Percentiles rank a stretch among this genome's conserved stretches.
phyloP scores from a whole-genome alignment of 23 tunicate genomes.

The Clavelina lepadiformis region DNA sequence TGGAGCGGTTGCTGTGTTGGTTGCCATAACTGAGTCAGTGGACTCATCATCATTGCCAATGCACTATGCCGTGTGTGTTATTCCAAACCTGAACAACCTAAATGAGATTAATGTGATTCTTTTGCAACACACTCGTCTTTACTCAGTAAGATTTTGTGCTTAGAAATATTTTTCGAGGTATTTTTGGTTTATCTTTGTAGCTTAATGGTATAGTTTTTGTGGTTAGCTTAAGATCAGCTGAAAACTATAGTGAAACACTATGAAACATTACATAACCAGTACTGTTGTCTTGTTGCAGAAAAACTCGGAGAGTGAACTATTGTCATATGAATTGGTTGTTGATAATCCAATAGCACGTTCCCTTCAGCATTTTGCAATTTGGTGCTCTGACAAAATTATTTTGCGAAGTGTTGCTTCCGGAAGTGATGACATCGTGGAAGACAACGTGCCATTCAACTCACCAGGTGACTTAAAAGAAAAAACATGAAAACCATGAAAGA shows the following conservation, averaged over 20 bases:
- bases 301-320: not conserved
- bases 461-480: too few species aligned
- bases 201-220: not conserved
- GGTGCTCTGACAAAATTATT: conserved; percentile 31
- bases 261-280: too few species aligned
- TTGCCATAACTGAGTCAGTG: conserved; percentile 32
- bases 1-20: conserved; percentile 34
- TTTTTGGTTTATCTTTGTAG: not conserved
- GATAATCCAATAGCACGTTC: conserved; percentile 14
- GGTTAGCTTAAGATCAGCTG: too few species aligned
- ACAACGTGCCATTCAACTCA: conserved; percentile 26
- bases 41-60: conserved; percentile 15
- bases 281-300: not conserved
- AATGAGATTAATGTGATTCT: conserved; percentile 14
- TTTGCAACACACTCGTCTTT: conserved; percentile 25
- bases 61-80: conserved; percentile 34
- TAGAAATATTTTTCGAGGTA: not conserved
- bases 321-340: conserved; percentile 1
- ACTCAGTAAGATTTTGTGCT: conserved; percentile 5
- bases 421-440: conserved; percentile 33
- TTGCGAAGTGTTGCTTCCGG: conserved; percentile 27
- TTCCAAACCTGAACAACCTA: conserved; percentile 12
- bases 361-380: conserved; percentile 38
- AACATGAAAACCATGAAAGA: too few species aligned
- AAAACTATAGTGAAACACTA: too few species aligned